Base-by-base conservation (phyloP, 2,888 invertebrate genomes). In the Euproctis similis region DNA sequence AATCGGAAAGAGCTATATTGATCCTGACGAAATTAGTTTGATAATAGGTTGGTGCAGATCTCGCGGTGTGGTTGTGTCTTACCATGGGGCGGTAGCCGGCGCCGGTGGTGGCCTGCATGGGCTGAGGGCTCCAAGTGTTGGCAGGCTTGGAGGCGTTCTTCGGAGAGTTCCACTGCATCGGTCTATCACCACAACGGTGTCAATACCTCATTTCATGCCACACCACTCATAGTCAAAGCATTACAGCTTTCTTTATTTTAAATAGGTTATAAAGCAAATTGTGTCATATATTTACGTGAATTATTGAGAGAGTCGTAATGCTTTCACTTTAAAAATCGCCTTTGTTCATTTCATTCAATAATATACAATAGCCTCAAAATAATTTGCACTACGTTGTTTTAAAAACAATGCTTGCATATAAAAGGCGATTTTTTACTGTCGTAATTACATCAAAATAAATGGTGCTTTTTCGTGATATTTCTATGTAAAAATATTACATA, bases 131-230 rank as follows among this genome's bases (percentile, higher is more conserved):
- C 95, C 94, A 95, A 46, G 90, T 89, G 58, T 76, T 85, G 49
- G 92, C 91, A 19, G 92, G 87, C 85, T 94, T 94, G 45, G 92
- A 91, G 36, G 91, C 89, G 74, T 92, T 93, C 86, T 94, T 94
- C 42, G 94, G 94, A 37, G 94, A 94, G 75, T 92, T 94, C 94
- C 94, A 95, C 86, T 94, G 93, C 86, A 94, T 92, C 63, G 93
- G 92, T 85, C 94, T 94, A 71, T 28, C 42, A 50, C 49, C 54
- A 59, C 49, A 57, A 59, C 52, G 59, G 54, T 53, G 56, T 57
- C 30, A 50, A 39, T 50, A 50, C 42, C 36, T 47, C 48, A 38
- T 28, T 33, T 33, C 50, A 51, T 51, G 50, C 51, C 45, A 36
- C 41, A 33, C 40, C 25, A 5, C n/a, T n/a, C n/a, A n/a, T 18